Evolutionary conservation across 2,888 invertebrate genomes (phyloP).

Genomic region (Camponotus fellah): DNA sequence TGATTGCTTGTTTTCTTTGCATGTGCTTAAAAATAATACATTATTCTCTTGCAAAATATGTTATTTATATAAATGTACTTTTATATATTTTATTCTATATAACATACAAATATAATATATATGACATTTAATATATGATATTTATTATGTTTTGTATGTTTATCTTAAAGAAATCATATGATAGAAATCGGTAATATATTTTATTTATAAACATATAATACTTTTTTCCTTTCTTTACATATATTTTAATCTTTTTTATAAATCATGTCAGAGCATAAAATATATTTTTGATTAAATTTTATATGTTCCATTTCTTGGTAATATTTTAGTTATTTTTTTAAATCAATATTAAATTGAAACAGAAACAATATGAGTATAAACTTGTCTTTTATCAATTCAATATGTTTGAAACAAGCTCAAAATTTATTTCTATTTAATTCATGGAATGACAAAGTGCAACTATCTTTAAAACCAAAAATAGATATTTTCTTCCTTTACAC

Average conservation of each 20-base stretch:
- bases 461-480: conserved; percentile 7
- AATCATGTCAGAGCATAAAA: background rate
- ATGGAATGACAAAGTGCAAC: conserved; percentile 1
- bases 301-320: background rate
- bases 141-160: background rate
- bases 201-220: conserved; percentile 19
- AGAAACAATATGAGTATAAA: conserved; percentile 41
- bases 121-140: background rate
- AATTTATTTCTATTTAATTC: background rate
- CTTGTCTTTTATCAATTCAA: background rate
- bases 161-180: background rate
- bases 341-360: conserved; percentile 43
- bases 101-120: background rate
- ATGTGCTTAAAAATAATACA: no score
- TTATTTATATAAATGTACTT: no score
- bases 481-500: background rate
- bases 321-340: background rate
- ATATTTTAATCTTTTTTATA: conserved; percentile 15
- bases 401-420: background rate
- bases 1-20: no score
- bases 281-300: background rate
- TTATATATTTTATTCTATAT: background rate
- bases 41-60: no score
- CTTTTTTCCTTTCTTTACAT: background rate
- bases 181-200: conserved; percentile 1